Base-by-base conservation (phyloP, 1,140 invertebrate species). In the Lithobius niger region DNA sequence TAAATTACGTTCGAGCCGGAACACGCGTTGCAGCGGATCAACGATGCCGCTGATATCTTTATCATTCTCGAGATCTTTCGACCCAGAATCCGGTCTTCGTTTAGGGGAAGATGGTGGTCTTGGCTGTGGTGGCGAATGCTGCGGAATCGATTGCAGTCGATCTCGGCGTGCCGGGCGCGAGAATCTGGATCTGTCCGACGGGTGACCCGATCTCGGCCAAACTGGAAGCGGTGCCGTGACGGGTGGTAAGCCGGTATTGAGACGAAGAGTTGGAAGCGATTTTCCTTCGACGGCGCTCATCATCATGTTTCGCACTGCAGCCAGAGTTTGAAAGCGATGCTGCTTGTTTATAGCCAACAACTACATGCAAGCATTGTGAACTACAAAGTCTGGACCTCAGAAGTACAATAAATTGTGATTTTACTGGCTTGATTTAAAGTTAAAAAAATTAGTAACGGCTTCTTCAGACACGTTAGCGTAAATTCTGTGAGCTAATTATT, bases 1-100 rank as follows among this genome's bases (percentile, higher is more conserved):
- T 6, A 54, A n/a, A 24, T 25, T 54, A 4, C 52, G 16, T 54
- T 54, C 52, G 21, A 54, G 26, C 15, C 22, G 52, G 18, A 54
- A 54, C 19, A 31, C 27, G 10, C 36, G 3, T 26, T 54, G 52
- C 19, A 27, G n/a, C 10, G 48, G 48, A 45, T 45, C 43, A 45
- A 45, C 43, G 22, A 16, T 19, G 43, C 6, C 6, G 18, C 4
- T 45, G 43, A 3, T 4, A 45, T 19, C 43, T 13, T 21, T 45
- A 4, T 45, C 43, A 45, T 45, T 21, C 22, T 45, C 19, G 4
- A 4, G 16, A 13, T 45, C 43, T 13, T 4, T 4, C 4, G 4
- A 10, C 3, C 43, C 43, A 6, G 16, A 6, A 10, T 10, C 4
- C 4, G 22, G 16, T 45, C 6, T 21, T 4, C 6, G 6, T 19